Evolutionary conservation across 2,888 invertebrate species (phyloP), one percentile per base, ranked within the genome.

Genomic region (Lasioglossum lativentre): DNA sequence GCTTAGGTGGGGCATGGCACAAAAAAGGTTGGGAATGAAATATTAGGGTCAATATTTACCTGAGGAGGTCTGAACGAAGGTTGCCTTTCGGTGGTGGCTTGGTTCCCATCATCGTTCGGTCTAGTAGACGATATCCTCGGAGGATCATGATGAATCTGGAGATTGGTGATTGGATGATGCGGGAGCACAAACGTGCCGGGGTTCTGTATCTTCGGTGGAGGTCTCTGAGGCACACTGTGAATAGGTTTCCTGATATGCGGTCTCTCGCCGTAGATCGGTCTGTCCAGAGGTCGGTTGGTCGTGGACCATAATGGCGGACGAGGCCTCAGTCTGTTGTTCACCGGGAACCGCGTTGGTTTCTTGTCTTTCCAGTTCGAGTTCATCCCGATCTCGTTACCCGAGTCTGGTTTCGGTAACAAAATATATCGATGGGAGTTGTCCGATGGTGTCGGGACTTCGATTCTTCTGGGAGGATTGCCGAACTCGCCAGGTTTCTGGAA

Each of bases 301-400:
- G 91, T 89, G 23, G 90, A 88, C 80, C 93, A 90, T 1, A 82
- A 73, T 10, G 92, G 91, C 12, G 90, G 89, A 75, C 93, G 92
- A 45, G 94, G 94, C 75, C 94, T 92, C 3, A 92, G 89, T 63
- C 94, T 91, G 71, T 91, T 91, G 4, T 86, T 87, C n/a, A 90
- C 66, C 4, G 91, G 63, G 78, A 91, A 91, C 63, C 93, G 83
- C 3, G 90, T 86, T 10, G 94, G 94, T 45, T 94, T 93, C 75
- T 94, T 93, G 1, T 94, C 94, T 72, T 94, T 94, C 93, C 94
- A 93, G 75, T 92, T 94, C 0, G 85, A 75, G 40, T 88, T 90
- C 38, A 91, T 63, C 2, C 83, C 19, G 14, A 93, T 88, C 68
- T 94, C 93, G 30, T 93, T 94, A 4, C 91, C 92, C 0, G 88